These are phyloP conservation scores for Tinamus major DNA, from an alignment of 2,797 vertebrate genomes.

Conservation along the genomic window DNA sequence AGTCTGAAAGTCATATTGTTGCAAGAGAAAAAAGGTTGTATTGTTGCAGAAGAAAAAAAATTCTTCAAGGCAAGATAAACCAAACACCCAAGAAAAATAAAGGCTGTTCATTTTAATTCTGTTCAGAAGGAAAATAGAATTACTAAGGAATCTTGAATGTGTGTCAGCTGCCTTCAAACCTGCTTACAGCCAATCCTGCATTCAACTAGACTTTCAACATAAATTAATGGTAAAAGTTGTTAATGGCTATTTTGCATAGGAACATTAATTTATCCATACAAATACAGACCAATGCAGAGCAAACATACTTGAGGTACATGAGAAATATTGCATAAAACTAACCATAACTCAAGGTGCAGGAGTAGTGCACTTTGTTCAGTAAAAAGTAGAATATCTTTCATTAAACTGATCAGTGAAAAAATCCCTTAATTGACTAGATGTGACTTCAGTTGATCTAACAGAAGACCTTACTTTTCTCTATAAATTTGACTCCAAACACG, in stretches of 20 bases:
- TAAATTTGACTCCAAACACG: not conserved
- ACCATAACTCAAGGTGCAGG: not conserved
- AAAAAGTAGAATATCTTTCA: not conserved
- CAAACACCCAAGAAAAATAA: not conserved
- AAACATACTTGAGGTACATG: not conserved
- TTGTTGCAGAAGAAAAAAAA: too few species aligned
- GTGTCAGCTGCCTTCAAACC: not conserved
- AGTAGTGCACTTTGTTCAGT: not conserved
- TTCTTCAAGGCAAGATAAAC: not conserved
- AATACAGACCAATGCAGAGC: not conserved
- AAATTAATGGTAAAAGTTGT: too few species aligned
- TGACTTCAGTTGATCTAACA: not conserved
- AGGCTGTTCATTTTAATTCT: not conserved
- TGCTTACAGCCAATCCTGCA: not conserved
- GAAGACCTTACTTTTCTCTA: not conserved
- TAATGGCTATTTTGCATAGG: not conserved
- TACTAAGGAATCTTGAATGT: not conserved
- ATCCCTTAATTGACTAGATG: not conserved
- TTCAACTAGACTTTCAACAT: not conserved
- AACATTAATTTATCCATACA: not conserved
- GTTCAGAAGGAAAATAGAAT: not conserved
- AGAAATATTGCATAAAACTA: not conserved
- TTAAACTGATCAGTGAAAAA: not conserved
- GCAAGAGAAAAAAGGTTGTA: not conserved
- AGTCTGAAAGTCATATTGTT: constrained; percentile 67